Conservation (phyloP, 2,797 vertebrate species). For the Garrulus glandarius region DNA sequence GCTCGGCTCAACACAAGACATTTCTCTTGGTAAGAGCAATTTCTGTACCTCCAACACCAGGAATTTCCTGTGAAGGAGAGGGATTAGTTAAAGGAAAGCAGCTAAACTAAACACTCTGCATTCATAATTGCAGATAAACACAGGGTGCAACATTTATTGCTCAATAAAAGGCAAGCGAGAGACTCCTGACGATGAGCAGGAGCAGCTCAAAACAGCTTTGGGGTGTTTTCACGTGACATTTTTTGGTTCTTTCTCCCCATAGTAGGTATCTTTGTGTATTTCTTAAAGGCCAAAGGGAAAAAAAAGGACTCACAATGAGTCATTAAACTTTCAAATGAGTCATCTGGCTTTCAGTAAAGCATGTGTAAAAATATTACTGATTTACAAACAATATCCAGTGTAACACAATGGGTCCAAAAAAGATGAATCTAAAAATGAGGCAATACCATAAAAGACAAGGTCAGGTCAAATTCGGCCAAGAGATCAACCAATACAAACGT, state of each 20-base stretch:
- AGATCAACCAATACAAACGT: conserved; percentile 26
- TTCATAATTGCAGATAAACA: conserved; percentile 19
- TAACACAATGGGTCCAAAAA: conserved; percentile 55
- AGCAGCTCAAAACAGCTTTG: neutral
- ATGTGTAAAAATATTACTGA: conserved; percentile 58
- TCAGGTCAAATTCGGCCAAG: conserved; percentile 25
- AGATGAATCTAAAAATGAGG: conserved; percentile 41
- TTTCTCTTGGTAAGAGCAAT: neutral
- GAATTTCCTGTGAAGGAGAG: conserved; percentile 30
- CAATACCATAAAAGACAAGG: conserved; percentile 39
- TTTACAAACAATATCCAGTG: conserved; percentile 48
- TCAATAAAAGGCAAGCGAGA: neutral
- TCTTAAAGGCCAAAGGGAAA: conserved; percentile 39
- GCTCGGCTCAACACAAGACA: neutral
- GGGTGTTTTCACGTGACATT: neutral
- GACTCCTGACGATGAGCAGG: neutral
- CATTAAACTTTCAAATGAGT: conserved; percentile 62
- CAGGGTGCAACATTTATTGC: neutral
- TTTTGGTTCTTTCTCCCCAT: neutral
- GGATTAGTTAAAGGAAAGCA: neutral
- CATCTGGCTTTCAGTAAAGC: conserved; percentile 66
- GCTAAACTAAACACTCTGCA: conserved; percentile 12
- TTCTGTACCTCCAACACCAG: conserved; percentile 1
- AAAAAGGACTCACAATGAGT: conserved; percentile 52
- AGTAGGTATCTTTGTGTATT: neutral